Conservation (phyloP, 2,113 vertebrate genomes). For the Neolamprologus fasciatus region DNA sequence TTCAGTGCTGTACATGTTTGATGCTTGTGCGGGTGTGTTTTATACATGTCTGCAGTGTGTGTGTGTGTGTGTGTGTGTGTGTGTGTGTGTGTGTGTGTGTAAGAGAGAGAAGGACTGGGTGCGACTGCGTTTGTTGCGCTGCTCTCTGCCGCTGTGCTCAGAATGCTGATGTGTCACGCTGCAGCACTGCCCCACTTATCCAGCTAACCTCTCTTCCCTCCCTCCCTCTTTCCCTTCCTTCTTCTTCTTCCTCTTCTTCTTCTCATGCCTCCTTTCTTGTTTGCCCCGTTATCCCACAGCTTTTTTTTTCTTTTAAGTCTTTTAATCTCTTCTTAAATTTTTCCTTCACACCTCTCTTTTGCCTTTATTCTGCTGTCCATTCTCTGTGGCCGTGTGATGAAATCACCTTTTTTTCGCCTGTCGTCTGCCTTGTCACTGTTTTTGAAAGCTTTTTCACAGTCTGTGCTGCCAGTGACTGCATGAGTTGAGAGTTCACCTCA, state of each 20-base stretch:
- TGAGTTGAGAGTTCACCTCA: not conserved
- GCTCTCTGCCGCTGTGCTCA: constrained; percentile 58
- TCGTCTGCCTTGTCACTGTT: not conserved
- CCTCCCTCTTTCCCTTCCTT: not conserved
- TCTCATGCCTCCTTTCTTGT: not conserved
- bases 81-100: not conserved
- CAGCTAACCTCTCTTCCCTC: constrained; percentile 66
- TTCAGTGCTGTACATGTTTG: not conserved
- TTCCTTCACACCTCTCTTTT: not conserved
- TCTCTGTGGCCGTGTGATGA: not conserved
- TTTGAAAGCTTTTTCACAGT: not conserved
- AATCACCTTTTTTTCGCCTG: not conserved
- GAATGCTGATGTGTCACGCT: constrained; percentile 80
- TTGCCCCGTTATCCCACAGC: not conserved
- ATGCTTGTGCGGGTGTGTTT: not conserved
- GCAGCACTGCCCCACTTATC: constrained; percentile 76
- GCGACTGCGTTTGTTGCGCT: constrained; percentile 49
- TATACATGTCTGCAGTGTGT: not conserved
- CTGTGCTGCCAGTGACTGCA: not conserved
- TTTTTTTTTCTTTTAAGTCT: not conserved
- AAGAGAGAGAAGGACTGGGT: not conserved
- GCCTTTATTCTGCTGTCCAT: not conserved
- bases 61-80: not conserved
- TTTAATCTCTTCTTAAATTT: not conserved
- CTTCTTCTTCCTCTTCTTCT: not conserved